These are phyloP conservation scores for Clamator glandarius DNA, from an alignment of 2,797 vertebrate genomes.

Conservation along the genomic window DNA sequence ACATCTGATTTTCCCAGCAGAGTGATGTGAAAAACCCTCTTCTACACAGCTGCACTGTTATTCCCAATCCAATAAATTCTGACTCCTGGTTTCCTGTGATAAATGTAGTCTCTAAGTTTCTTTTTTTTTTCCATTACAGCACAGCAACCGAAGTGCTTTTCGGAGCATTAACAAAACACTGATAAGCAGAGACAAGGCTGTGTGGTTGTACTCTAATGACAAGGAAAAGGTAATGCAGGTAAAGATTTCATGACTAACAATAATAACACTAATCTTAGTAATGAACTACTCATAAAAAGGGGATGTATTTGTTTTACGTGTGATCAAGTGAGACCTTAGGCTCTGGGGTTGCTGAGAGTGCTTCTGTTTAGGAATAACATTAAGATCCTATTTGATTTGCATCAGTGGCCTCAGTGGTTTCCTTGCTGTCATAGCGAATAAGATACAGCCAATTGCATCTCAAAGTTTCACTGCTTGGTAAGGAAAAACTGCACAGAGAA, in stretches of 20 bases:
- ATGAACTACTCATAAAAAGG: background rate
- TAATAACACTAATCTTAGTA: background rate
- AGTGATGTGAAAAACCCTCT: background rate
- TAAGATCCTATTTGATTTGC: slow-evolving; percentile 62
- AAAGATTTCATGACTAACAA: background rate
- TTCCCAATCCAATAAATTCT: background rate
- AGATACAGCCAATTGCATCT: slow-evolving; percentile 61
- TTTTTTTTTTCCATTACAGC: background rate
- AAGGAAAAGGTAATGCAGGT: background rate
- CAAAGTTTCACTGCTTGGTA: slow-evolving; percentile 11
- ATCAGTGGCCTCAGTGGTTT: slow-evolving; percentile 56
- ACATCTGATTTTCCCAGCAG: background rate
- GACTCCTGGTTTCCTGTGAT: background rate
- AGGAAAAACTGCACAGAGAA: background rate
- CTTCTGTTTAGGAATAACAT: slow-evolving; percentile 50
- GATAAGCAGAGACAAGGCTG: background rate
- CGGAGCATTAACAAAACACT: background rate
- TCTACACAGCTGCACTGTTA: background rate
- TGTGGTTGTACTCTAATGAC: background rate
- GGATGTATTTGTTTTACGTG: background rate
- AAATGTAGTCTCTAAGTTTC: background rate
- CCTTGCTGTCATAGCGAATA: slow-evolving; percentile 53
- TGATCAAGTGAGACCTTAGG: background rate
- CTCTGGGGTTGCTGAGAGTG: background rate
- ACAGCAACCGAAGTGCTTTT: background rate